Evolutionary conservation across 2,797 vertebrate species (phyloP).

Genomic region (Cirrhinus mrigala): DNA sequence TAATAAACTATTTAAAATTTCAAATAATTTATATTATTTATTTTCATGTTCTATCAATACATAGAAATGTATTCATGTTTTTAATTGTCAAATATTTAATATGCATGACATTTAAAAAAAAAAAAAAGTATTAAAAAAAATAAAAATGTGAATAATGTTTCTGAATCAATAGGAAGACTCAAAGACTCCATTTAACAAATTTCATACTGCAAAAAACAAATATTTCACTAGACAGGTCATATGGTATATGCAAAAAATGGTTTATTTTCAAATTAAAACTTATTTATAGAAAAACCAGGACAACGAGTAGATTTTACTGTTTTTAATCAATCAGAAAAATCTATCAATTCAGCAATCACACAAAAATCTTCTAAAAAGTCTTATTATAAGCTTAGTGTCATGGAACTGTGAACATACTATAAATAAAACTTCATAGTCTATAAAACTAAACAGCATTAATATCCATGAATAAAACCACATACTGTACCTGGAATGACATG

Average conservation of each 20-base stretch:
- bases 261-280: constrained; percentile 3
- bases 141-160: neutral
- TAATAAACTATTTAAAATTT: too few relatives aligned
- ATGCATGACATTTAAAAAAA: too few relatives aligned
- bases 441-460: neutral
- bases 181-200: neutral
- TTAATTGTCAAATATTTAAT: too few relatives aligned
- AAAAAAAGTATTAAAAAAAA: too few relatives aligned
- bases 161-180: neutral
- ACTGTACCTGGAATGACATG: neutral
- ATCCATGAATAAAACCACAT: neutral
- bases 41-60: too few relatives aligned
- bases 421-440: constrained; percentile 1
- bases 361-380: neutral
- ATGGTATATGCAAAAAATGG: neutral
- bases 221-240: neutral
- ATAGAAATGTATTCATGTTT: too few relatives aligned
- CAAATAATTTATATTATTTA: too few relatives aligned
- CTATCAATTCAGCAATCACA: neutral
- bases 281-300: neutral
- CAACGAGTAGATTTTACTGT: neutral
- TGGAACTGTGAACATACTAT: neutral
- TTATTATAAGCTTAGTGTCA: neutral
- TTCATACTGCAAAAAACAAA: neutral
- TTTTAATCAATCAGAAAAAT: neutral